Evolutionary conservation across 1,140 invertebrate genomes (phyloP).

Genomic region (Leptinotarsa lineolata): DNA sequence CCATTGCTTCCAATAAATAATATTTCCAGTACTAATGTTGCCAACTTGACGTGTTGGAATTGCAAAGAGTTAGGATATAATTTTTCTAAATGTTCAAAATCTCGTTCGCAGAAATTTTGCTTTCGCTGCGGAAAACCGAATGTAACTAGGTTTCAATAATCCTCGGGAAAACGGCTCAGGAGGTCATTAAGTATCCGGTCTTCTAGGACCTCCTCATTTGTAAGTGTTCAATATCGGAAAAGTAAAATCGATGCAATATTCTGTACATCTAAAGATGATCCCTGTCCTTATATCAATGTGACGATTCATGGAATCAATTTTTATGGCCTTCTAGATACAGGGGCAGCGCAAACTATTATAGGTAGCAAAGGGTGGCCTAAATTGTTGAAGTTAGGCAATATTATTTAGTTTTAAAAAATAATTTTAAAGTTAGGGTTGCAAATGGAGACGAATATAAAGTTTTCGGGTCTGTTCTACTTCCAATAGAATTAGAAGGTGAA

Average conservation of each 20-base stretch:
- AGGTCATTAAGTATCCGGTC: slow-evolving; percentile 6
- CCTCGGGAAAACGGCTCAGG: slow-evolving; percentile 10
- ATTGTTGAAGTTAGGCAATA: neutral
- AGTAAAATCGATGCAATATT: slow-evolving; percentile 6
- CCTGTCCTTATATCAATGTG: slow-evolving; percentile 18
- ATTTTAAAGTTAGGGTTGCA: neutral
- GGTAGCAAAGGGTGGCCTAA: slow-evolving; percentile 1
- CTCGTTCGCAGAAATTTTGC: neutral
- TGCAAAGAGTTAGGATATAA: neutral
- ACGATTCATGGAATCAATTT: slow-evolving; percentile 13
- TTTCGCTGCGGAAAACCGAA: neutral
- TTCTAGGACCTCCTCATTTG: slow-evolving; percentile 23
- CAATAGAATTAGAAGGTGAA: slow-evolving; percentile 14
- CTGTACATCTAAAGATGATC: slow-evolving; percentile 10
- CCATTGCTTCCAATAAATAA: neutral
- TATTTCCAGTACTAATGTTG: neutral
- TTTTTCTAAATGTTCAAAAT: slow-evolving; percentile 5
- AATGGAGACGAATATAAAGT: neutral
- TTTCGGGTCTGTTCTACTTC: slow-evolving; percentile 2
- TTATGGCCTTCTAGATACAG: slow-evolving; percentile 23
- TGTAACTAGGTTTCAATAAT: neutral
- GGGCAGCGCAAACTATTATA: slow-evolving; percentile 21
- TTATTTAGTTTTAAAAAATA: neutral
- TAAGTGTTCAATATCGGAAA: neutral
- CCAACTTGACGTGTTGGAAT: neutral